Evolutionary conservation across 2,888 invertebrate genomes (phyloP), one percentile per base, ranked within the genome.

Genomic region (Rhopalosiphum nymphaeae): DNA sequence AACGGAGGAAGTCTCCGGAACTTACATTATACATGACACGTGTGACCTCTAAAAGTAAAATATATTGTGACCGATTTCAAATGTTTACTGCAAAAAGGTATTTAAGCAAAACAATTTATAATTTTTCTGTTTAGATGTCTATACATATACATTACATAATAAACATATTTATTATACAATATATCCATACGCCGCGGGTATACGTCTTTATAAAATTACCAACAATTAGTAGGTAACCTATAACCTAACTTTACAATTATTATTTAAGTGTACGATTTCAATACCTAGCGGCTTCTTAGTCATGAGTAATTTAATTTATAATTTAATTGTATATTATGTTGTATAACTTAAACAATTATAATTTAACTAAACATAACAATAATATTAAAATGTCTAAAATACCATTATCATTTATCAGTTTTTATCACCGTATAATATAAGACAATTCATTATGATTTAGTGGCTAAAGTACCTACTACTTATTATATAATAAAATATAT

Each of bases 11-110:
- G 44, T 87, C 13, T 57, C 26, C 67, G 36, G n/a, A 86, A 92
- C 86, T n/a, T 36, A 56, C 36, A 61, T 61, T 25, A 42, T 91
- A 46, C 16, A 61, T 61, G 61, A 92, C 91, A 36, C 10, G 87
- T 61, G n/a, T 46, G 61, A 87, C 92, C 92, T 36, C 46, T 36
- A 57, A 87, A 84, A 92, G n/a, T 86, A 86, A 61, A 86, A 92
- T 42, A 9, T 61, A 61, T 92, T n/a, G 49, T 61, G 26, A 49
- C 25, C 49, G 57, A 87, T 92, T 92, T 61, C 36, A 61, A 61
- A 67, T 92, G 57, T 91, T 91, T 36, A 44, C 25, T 85, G 11
- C 36, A 85, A 91, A 91, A 91, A 61, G 10, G 13, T 9, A 26
- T 49, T 46, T 29, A 16, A 36, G n/a, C 36, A 36, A 61, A 67